These are phyloP conservation scores for Xestoiulus laeticollis DNA, from an alignment of 2,888 invertebrate species.

Conservation along the genomic window DNA sequence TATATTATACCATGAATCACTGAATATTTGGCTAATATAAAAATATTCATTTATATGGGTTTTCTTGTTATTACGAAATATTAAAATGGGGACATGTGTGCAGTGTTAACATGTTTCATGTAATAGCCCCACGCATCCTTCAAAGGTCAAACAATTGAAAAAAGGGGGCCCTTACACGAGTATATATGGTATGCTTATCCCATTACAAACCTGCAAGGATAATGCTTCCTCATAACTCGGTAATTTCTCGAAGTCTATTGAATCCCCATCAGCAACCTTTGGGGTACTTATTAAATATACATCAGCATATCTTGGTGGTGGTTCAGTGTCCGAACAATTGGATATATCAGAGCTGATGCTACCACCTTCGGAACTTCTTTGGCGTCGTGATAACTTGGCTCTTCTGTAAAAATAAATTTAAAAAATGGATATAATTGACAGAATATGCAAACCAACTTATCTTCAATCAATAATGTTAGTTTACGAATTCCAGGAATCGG, in stretches of 20 bases:
- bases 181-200: background rate
- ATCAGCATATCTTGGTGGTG: conserved; percentile 46
- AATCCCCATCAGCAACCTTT: background rate
- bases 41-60: no score
- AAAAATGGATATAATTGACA: background rate
- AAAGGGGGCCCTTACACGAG: no score
- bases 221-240: conserved; percentile 52
- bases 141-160: no score
- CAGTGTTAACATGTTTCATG: no score
- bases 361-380: background rate
- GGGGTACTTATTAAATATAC: conserved; percentile 46
- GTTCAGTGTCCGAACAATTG: background rate
- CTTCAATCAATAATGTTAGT: background rate
- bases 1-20: no score
- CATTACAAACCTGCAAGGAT: background rate
- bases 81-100: no score
- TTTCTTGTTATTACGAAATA: no score
- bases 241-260: conserved; percentile 50
- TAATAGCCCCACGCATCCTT: no score
- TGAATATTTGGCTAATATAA: no score
- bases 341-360: background rate
- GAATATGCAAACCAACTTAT: background rate
- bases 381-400: background rate
- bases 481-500: background rate
- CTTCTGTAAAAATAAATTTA: background rate